These are phyloP conservation scores for Slavum lentiscoides DNA, from an alignment of 2,888 invertebrate species.

Conservation along the genomic window DNA sequence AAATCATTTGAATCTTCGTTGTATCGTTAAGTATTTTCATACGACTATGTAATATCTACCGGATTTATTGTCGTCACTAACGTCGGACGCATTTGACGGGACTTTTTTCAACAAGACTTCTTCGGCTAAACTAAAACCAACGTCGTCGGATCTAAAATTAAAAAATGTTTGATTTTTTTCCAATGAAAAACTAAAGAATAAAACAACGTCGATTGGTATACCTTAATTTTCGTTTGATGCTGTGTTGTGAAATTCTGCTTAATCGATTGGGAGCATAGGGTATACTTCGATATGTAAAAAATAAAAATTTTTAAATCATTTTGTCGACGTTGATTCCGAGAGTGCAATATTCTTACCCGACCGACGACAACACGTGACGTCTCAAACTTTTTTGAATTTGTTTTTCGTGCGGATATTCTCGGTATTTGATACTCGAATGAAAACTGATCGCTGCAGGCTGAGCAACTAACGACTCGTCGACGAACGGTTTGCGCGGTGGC, in stretches of 20 bases:
- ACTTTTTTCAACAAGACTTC: constrained; percentile 35
- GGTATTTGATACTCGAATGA: constrained; percentile 50
- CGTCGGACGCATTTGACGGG: constrained; percentile 18
- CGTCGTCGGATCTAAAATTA: constrained; percentile 17
- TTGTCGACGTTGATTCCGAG: neutral
- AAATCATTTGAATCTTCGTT: no score
- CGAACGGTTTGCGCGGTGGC: constrained; percentile 56
- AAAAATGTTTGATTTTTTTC: neutral
- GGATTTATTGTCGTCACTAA: constrained; percentile 9
- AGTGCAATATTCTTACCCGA: constrained; percentile 7
- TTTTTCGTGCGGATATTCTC: constrained; percentile 37
- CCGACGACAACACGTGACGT: constrained; percentile 36
- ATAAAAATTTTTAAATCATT: neutral
- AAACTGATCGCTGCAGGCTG: constrained; percentile 41
- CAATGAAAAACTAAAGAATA: neutral
- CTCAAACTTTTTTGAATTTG: constrained; percentile 30
- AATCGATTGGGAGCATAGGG: constrained; percentile 17
- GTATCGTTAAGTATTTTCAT: no score
- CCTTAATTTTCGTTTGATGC: constrained; percentile 40
- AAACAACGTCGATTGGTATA: neutral
- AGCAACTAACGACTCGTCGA: constrained; percentile 58
- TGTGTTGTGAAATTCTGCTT: constrained; percentile 28
- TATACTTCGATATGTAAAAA: neutral
- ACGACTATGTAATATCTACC: constrained; percentile 5
- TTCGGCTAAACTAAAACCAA: constrained; percentile 4